These are phyloP conservation scores for Pachyseris speciosa DNA, from an alignment of 64 coral and sea anemone species.

Conservation along the genomic window DNA sequence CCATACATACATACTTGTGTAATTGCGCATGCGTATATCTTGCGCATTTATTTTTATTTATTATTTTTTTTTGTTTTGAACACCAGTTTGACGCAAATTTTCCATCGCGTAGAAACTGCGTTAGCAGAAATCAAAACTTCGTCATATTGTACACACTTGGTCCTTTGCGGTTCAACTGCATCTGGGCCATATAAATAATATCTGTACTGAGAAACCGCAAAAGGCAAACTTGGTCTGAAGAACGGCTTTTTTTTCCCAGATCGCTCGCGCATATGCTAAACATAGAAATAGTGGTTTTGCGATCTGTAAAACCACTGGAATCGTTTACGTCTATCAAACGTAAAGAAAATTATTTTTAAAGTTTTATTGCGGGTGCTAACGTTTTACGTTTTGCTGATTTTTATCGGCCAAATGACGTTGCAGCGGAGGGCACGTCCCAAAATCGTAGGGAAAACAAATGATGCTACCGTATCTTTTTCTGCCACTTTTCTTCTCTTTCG, in stretches of 20 bases:
- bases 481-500: too few species aligned
- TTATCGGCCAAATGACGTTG: background rate
- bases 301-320: background rate
- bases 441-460: background rate
- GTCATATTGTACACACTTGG: background rate
- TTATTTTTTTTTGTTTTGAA: background rate
- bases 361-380: background rate
- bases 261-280: constrained; percentile 12
- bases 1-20: too few species aligned
- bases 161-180: background rate
- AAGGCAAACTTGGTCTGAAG: background rate
- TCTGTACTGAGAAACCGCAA: background rate
- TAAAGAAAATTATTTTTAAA: background rate
- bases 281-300: constrained; percentile 22
- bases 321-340: constrained; percentile 12
- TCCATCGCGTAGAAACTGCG: background rate
- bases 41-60: background rate
- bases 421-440: background rate
- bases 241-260: background rate
- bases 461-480: background rate
- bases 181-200: background rate
- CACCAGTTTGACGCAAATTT: background rate
- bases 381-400: background rate
- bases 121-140: background rate
- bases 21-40: background rate